Percentiles rank a stretch among this genome's conserved stretches.
Conservation (phyloP, 1,140 invertebrate species). For the Euura lappo region DNA sequence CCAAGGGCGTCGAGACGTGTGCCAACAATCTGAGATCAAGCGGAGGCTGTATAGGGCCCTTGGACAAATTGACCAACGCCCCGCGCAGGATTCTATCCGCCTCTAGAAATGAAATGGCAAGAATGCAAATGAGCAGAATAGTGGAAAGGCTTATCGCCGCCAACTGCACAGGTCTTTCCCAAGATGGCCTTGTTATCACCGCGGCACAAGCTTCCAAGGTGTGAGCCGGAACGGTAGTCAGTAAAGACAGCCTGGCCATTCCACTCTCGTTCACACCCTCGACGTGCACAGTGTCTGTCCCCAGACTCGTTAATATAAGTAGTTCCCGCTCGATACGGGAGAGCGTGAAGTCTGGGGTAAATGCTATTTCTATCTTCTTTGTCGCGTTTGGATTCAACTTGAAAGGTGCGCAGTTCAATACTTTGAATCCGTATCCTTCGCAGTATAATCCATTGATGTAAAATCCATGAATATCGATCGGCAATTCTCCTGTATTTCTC, state of each 20-base stretch:
- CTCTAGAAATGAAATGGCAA: conserved; percentile 76
- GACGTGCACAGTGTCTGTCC: conserved; percentile 18
- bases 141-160: conserved; percentile 68
- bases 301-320: conserved; percentile 66
- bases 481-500: conserved; percentile 85
- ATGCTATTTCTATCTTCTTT: conserved; percentile 88
- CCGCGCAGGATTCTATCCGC: conserved; percentile 73
- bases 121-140: conserved; percentile 70
- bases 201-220: conserved; percentile 76
- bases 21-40: conserved; percentile 65
- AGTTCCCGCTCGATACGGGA: conserved; percentile 75
- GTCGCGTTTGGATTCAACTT: conserved; percentile 81
- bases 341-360: conserved; percentile 92
- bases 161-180: conserved; percentile 81
- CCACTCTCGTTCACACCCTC: conserved; percentile 32
- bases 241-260: conserved; percentile 62
- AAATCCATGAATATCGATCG: conserved; percentile 78
- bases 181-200: conserved; percentile 77
- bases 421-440: conserved; percentile 86
- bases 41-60: conserved; percentile 62
- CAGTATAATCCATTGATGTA: conserved; percentile 77
- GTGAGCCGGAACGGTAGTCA: conserved; percentile 81
- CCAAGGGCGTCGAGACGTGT: conserved; percentile 36
- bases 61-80: conserved; percentile 57
- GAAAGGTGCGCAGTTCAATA: conserved; percentile 85